Conservation (phyloP, 2,113 vertebrate genomes). For the Scopus umbretta region DNA sequence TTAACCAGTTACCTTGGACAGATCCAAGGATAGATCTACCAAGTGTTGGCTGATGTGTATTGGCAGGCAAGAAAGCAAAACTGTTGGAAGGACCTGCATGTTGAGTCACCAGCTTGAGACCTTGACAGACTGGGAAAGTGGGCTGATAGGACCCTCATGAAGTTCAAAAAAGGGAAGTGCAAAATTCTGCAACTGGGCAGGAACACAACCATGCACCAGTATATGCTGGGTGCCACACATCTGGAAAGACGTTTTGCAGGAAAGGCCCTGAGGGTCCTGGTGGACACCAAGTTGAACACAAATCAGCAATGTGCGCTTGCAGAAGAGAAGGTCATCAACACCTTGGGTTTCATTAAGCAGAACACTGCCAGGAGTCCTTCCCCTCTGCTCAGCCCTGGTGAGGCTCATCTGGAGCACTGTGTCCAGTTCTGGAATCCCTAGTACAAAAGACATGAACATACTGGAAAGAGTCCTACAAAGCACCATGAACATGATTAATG, state of each 20-base stretch:
- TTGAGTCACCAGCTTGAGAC: fast-evolving
- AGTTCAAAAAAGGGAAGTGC: neutral
- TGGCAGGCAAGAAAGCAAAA: neutral
- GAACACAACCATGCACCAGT: neutral
- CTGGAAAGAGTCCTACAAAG: neutral
- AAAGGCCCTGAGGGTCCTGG: neutral
- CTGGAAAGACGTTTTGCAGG: neutral
- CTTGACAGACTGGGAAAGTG: neutral
- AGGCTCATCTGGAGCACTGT: neutral
- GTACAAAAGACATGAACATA: neutral
- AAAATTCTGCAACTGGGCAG: neutral
- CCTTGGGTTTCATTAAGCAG: neutral
- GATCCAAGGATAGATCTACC: neutral
- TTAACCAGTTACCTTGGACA: neutral
- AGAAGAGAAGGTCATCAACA: neutral
- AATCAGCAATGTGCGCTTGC: neutral
- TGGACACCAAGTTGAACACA: neutral
- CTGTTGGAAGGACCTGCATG: neutral
- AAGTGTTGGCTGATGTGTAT: neutral
- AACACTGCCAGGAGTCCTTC: neutral
- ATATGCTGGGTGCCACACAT: neutral
- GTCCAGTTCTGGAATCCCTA: neutral
- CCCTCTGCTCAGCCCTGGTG: neutral
- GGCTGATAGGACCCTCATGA: neutral
- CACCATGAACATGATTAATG: neutral